Evolutionary conservation across 2,888 invertebrate genomes (phyloP), one percentile per base, ranked within the genome.

Genomic region (Polymixis lichenea): DNA sequence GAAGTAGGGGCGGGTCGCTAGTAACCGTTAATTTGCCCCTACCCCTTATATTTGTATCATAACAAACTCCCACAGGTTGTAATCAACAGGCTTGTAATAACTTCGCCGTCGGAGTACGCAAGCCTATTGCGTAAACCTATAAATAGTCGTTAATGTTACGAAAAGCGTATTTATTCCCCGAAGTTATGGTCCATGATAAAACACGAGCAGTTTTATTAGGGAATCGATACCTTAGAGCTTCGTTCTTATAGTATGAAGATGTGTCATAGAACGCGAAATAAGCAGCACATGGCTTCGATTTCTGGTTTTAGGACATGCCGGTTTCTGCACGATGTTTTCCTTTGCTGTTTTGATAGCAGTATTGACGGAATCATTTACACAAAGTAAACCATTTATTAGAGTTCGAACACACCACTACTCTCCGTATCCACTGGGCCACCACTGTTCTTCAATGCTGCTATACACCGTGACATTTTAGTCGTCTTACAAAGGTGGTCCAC

Each of bases 121-220:
- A 77, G 51, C 65, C 73, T 77, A 56, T 78, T 83, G 66, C 65
- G 84, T 72, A 81, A 84, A 86, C 90, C 92, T 90, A 94, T 94
- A 95, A 84, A 84, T 83, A 85, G 55, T 78, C 83, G 72, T 85
- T 72, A 95, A 95, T 92, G 91, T 84, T 72, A 88, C 88, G 83
- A 94, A 94, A 91, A 89, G 91, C 90, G 92, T 92, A 94, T 94
- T 95, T 93, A 94, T 92, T 91, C 91, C 69, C 83, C 90, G 90
- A 93, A 95, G 93, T 95, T 94, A 95, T 94, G 91, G 93, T 75
- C 86, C 91, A 90, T 90, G 91, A 93, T 92, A 94, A 93, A 95
- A 93, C 92, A 93, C 84, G 70, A 80, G 81, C 83, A 75, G 80
- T 92, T 95, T 94, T 95, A 95, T 92, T 91, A 89, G 91, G 84